Evolutionary conservation across 2,113 vertebrate species (phyloP).

Genomic region (Puffinus mauretanicus): DNA sequence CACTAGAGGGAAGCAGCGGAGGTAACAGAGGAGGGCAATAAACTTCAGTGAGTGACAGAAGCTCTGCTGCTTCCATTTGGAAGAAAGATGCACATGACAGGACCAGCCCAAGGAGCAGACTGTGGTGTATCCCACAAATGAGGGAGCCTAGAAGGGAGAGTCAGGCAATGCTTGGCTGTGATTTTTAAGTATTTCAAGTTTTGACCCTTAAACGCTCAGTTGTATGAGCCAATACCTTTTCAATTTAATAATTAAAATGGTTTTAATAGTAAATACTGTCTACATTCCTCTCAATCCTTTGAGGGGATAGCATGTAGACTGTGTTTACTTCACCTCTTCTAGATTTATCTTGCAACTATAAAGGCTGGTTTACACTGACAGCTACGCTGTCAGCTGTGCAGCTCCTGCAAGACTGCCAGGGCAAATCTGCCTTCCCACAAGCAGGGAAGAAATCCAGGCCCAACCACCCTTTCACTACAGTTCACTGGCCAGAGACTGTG

Average conservation of each 20-base stretch:
- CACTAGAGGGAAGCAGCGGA: neutral
- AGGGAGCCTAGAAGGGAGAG: neutral
- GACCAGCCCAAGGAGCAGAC: neutral
- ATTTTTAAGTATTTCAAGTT: neutral
- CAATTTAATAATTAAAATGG: neutral
- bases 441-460: neutral
- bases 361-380: neutral
- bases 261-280: neutral
- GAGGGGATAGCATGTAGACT: neutral
- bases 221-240: neutral
- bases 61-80: neutral
- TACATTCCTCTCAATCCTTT: neutral
- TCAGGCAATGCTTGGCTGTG: neutral
- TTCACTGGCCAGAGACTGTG: neutral
- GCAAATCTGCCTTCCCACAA: neutral
- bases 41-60: neutral
- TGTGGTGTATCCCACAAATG: neutral
- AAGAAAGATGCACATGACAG: rapidly evolving
- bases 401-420: neutral
- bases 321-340: neutral
- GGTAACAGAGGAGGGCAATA: neutral
- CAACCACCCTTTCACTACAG: neutral
- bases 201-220: rapidly evolving
- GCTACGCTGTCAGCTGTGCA: neutral
- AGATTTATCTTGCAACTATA: neutral